Evolutionary conservation across 2,113 vertebrate genomes (phyloP).

Genomic region (Redunca redunca): DNA sequence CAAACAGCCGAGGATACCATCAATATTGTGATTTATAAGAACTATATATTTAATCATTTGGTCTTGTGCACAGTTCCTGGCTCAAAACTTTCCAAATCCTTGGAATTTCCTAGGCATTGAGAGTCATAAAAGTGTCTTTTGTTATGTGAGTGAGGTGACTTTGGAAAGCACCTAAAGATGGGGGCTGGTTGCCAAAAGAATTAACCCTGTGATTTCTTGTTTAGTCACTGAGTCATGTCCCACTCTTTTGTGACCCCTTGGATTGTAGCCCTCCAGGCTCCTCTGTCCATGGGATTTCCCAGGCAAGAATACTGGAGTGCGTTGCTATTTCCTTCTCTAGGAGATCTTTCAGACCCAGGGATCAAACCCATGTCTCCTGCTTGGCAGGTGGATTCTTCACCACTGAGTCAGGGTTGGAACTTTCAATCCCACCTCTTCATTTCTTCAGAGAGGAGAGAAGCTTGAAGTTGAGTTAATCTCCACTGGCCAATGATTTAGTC

Average conservation of each 20-base stretch:
- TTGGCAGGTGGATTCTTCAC: background rate
- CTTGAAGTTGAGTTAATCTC: background rate
- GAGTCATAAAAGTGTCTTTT: background rate
- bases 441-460: background rate
- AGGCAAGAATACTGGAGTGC: background rate
- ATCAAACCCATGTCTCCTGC: background rate
- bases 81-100: background rate
- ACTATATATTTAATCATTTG: background rate
- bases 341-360: background rate
- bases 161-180: background rate
- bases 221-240: background rate
- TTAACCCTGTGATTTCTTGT: background rate
- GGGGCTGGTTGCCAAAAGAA: background rate
- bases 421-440: background rate
- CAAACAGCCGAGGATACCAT: background rate
- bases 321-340: background rate
- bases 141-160: background rate
- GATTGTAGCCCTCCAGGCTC: background rate
- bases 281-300: background rate
- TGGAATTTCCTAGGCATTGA: background rate
- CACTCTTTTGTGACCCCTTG: background rate
- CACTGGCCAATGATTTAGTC: background rate
- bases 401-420: background rate
- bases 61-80: background rate
- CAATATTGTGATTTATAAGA: background rate